phyloP scores from a whole-genome alignment of 2,797 vertebrate genomes.

The Sebastes steindachneri region DNA sequence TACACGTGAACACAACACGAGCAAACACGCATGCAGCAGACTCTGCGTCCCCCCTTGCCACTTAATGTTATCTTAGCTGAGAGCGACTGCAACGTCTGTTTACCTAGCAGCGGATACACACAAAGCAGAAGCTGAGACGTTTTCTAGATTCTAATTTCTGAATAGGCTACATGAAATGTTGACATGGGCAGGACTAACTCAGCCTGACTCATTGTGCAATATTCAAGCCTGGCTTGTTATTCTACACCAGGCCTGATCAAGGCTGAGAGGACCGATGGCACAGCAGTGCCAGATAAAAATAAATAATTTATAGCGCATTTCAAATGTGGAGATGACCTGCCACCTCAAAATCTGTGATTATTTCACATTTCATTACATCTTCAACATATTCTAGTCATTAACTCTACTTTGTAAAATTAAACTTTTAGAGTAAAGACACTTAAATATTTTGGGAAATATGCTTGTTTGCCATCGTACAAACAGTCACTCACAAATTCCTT shows the following conservation, averaged over 20 bases:
- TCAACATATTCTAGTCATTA: neutral
- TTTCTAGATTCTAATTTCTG: constrained; percentile 6
- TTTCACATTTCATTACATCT: neutral
- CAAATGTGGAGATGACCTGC: neutral
- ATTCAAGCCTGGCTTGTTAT: constrained; percentile 3
- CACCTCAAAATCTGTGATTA: no score
- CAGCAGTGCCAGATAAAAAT: constrained; percentile 4
- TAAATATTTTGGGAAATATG: neutral
- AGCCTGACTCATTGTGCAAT: neutral
- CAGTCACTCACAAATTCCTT: neutral
- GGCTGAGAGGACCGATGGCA: neutral
- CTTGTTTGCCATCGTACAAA: neutral
- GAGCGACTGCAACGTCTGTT: neutral
- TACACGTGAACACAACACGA: constrained; percentile 1
- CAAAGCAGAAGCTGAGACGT: neutral
- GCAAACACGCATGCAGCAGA: constrained; percentile 14
- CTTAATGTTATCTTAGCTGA: constrained; percentile 43
- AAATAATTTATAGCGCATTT: neutral
- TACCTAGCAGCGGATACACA: constrained; percentile 11
- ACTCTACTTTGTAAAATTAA: neutral
- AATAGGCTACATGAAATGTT: neutral
- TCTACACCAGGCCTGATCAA: constrained; percentile 7
- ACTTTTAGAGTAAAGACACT: neutral
- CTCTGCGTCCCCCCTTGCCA: constrained; percentile 25
- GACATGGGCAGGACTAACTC: neutral